Conservation (phyloP, 1,140 invertebrate species). For the Aricia agestis region DNA sequence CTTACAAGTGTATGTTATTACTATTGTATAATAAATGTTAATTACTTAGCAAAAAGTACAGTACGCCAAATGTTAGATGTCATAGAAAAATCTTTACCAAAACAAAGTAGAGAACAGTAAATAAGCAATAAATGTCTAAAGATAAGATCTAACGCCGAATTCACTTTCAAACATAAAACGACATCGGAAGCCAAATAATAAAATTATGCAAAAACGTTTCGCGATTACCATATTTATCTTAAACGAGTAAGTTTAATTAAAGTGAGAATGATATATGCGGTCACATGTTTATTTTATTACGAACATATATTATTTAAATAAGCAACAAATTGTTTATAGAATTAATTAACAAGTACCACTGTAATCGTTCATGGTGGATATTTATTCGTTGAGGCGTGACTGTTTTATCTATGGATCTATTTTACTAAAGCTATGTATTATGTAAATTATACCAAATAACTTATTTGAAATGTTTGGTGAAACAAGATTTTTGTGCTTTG, state of each 20-base stretch:
- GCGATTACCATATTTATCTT: conserved; percentile 1
- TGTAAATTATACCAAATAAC: too few species aligned
- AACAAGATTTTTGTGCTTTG: too few species aligned
- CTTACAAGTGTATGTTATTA: too few species aligned
- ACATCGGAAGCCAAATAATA: background rate
- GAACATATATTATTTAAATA: background rate
- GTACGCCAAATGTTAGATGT: too few species aligned
- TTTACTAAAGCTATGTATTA: background rate
- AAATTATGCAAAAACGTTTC: background rate
- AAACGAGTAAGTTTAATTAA: background rate
- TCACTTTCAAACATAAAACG: background rate
- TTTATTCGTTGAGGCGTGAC: too few species aligned
- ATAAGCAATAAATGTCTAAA: background rate
- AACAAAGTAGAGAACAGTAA: conserved; percentile 15
- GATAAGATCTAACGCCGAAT: background rate
- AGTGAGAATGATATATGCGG: background rate
- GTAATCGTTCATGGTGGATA: background rate
- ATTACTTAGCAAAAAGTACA: too few species aligned
- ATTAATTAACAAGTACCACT: background rate
- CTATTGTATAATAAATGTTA: too few species aligned
- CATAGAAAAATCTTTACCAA: background rate
- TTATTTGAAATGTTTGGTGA: too few species aligned
- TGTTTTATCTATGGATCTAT: too few species aligned
- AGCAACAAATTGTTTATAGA: background rate
- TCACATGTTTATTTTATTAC: background rate